These are phyloP conservation scores for Leiothrix lutea DNA, from an alignment of 2,113 vertebrate genomes.

Conservation along the genomic window DNA sequence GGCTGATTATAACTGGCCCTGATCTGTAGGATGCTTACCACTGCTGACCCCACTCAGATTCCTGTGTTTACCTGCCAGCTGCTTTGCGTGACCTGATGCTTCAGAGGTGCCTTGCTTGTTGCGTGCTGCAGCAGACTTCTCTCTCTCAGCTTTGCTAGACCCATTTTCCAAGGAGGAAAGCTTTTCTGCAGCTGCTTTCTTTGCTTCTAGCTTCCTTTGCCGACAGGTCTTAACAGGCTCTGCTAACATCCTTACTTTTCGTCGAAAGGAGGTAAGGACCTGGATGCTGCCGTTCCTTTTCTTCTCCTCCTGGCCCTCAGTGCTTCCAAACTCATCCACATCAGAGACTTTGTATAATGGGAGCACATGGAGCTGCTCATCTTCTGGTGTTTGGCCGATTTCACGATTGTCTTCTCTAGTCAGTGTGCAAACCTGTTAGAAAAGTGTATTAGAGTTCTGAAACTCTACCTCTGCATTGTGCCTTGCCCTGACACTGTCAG, in stretches of 20 bases:
- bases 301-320: slow-evolving; percentile 90
- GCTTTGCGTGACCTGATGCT: slow-evolving; percentile 60
- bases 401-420: slow-evolving; percentile 94
- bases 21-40: neutral
- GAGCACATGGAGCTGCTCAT: slow-evolving; percentile 96
- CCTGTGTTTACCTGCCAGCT: slow-evolving; percentile 72
- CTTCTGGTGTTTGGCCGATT: slow-evolving; percentile 87
- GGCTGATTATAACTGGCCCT: neutral
- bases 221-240: slow-evolving; percentile 92
- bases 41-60: neutral
- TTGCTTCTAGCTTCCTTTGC: slow-evolving; percentile 92
- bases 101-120: slow-evolving; percentile 80
- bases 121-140: slow-evolving; percentile 74
- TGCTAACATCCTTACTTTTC: slow-evolving; percentile 91
- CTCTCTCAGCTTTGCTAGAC: slow-evolving; percentile 83
- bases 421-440: slow-evolving; percentile 89
- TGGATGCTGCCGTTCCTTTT: slow-evolving; percentile 89
- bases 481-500: neutral
- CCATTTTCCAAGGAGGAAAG: slow-evolving; percentile 81
- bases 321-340: slow-evolving; percentile 93
- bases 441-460: neutral
- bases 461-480: neutral
- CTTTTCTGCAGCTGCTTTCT: slow-evolving; percentile 88
- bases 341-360: slow-evolving; percentile 90
- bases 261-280: slow-evolving; percentile 89